phyloP scores from a whole-genome alignment of 2,888 invertebrate genomes.

The Volucella inflata region DNA sequence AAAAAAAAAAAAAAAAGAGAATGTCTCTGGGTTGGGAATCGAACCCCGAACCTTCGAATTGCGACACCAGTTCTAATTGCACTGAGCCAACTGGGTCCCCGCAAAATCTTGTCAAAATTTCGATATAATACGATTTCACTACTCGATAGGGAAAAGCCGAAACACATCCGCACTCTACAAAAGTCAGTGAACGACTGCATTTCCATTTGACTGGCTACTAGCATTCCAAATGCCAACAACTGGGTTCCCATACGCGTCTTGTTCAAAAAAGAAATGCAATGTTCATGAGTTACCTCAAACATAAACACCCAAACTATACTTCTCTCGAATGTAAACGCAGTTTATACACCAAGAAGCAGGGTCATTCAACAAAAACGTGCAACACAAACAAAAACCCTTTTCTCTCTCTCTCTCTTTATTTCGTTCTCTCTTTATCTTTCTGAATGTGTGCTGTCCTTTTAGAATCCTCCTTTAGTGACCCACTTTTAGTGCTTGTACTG shows the following conservation, averaged over 20 bases:
- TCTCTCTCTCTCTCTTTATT: background rate
- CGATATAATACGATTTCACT: too few relatives aligned
- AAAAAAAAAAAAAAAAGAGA: too few relatives aligned
- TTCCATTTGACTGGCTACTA: conserved; percentile 12
- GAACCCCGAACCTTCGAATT: too few relatives aligned
- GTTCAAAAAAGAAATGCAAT: background rate
- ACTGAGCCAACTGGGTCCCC: too few relatives aligned
- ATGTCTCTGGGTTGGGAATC: too few relatives aligned
- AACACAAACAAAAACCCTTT: conserved; percentile 1
- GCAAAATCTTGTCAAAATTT: too few relatives aligned
- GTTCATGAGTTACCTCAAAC: background rate
- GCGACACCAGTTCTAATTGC: too few relatives aligned
- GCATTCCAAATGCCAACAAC: background rate
- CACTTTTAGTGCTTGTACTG: conserved; percentile 48
- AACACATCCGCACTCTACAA: too few relatives aligned
- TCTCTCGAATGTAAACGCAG: conserved; percentile 30
- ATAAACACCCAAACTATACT: conserved; percentile 11
- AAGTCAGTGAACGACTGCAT: too few relatives aligned
- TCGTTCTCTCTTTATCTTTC: background rate
- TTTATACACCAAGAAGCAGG: conserved; percentile 53
- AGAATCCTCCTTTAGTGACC: conserved; percentile 52
- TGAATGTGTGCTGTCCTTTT: conserved; percentile 20
- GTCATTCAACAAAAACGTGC: conserved; percentile 27
- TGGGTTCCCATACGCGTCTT: background rate
- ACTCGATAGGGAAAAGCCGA: too few relatives aligned